Base-by-base conservation (phyloP, 2,797 vertebrate genomes). In the Eutrigla gurnardus region DNA sequence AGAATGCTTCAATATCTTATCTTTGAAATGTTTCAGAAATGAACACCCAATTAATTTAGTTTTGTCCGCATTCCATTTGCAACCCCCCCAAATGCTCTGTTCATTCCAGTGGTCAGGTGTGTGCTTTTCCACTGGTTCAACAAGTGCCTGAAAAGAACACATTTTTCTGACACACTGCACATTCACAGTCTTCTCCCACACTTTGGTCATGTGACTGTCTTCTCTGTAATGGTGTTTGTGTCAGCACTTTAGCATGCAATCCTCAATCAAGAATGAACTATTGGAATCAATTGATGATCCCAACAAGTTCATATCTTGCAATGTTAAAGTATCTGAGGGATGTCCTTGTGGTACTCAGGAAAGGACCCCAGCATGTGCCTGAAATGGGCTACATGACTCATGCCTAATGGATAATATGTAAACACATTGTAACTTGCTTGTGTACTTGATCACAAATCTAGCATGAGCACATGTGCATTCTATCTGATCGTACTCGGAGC, bases 401-500 rank as follows among this genome's bases (percentile, higher is more conserved):
- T 78, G 59, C 25, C 55, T 67, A 35, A 75, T 72, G 53, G 47
- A 37, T 63, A 45, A 75, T 62, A 13, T 78, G 58, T 75, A 80
- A 83, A 81, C 80, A 82, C 70, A 62, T 33, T 33, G 8, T 55
- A 59, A 69, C 82, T 25, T 42, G 36, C 66, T 50, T 75, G 62
- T 78, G 61, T 60, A 57, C 55, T 69, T 61, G 36, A 61, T 84
- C 61, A 61, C 62, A 75, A 65, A 70, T 73, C 45, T 40, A 61
- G 65, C 58, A 33, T 17, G 17, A 46, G 35, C 59, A 46, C 76
- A 77, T 46, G 62, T 65, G 63, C 17, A 3, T 40, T 9, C 49
- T 70, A 72, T 83, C 82, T 88, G 82, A 87, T 86, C 70, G 70
- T 49, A 70, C 64, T 87, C 78, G 84, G 74, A 75, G 65, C 71